phyloP scores from a whole-genome alignment of 2,888 invertebrate genomes.

The Nemapogon koenigi region DNA sequence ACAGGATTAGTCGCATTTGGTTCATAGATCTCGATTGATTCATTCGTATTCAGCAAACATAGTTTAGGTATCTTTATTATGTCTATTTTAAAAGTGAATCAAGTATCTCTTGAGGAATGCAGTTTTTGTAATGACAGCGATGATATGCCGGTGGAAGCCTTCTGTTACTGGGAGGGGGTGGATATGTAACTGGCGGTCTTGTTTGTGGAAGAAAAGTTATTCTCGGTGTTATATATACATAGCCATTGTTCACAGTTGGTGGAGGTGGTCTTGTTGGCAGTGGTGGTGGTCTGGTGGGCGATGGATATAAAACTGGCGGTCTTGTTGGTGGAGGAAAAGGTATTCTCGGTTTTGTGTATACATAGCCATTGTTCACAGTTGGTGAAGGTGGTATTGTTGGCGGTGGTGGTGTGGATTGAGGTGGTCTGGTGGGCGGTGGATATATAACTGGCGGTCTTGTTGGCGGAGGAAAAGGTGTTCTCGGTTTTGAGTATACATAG shows the following conservation, averaged over 20 bases:
- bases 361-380: constrained; percentile 10
- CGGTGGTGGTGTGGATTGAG: constrained; percentile 16
- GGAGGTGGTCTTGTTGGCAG: constrained; percentile 7
- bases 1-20: too few relatives aligned
- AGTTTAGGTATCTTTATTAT: too few relatives aligned
- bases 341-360: constrained; percentile 13
- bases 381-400: not conserved
- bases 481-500: constrained; percentile 12
- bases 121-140: too few relatives aligned
- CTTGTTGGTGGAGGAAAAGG: constrained; percentile 14
- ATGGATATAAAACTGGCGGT: constrained; percentile 16
- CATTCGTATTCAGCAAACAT: too few relatives aligned
- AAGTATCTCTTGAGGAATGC: too few relatives aligned
- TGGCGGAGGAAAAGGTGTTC: not conserved
- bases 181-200: not conserved
- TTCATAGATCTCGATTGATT: too few relatives aligned
- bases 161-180: constrained; percentile 6
- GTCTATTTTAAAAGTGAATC: too few relatives aligned
- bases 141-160: constrained; percentile 12
- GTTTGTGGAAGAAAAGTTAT: not conserved
- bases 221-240: too few relatives aligned
- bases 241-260: constrained; percentile 10
- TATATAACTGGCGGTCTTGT: not conserved
- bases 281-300: constrained; percentile 15
- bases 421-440: constrained; percentile 10